phyloP scores from a whole-genome alignment of 2,888 invertebrate genomes.

The Ennomos fuscantarius region DNA sequence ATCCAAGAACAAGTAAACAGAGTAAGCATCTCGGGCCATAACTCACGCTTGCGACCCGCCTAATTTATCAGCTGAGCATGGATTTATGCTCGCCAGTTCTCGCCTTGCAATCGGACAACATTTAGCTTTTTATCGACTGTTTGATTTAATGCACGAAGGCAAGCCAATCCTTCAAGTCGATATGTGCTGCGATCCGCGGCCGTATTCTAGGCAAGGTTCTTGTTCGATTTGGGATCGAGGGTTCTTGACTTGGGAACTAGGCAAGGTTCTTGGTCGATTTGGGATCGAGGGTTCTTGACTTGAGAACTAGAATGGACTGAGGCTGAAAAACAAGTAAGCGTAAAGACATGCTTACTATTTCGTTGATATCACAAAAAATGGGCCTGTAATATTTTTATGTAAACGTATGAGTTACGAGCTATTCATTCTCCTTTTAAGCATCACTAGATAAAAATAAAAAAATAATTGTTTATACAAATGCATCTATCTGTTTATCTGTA shows the following conservation, averaged over 20 bases:
- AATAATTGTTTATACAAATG: too few species aligned
- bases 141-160: slow-evolving; percentile 51
- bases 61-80: slow-evolving; percentile 81
- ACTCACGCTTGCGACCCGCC: slow-evolving; percentile 65
- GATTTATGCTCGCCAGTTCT: slow-evolving; percentile 77
- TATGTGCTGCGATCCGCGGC: slow-evolving; percentile 56
- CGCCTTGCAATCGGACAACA: slow-evolving; percentile 79
- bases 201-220: slow-evolving; percentile 58
- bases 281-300: too few species aligned
- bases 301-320: too few species aligned
- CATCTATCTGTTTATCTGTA: too few species aligned
- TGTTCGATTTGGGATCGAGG: background rate
- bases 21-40: slow-evolving; percentile 51
- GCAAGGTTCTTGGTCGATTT: background rate
- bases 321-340: too few species aligned
- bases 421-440: too few species aligned
- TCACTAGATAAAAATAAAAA: too few species aligned
- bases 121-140: slow-evolving; percentile 70
- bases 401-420: too few species aligned
- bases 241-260: too few species aligned
- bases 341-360: too few species aligned
- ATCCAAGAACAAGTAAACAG: slow-evolving; percentile 17
- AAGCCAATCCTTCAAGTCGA: slow-evolving; percentile 82
- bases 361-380: too few species aligned
- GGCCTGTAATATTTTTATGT: too few species aligned